Base-by-base conservation (phyloP, 2,113 vertebrate genomes). In the Pantherophis guttatus region DNA sequence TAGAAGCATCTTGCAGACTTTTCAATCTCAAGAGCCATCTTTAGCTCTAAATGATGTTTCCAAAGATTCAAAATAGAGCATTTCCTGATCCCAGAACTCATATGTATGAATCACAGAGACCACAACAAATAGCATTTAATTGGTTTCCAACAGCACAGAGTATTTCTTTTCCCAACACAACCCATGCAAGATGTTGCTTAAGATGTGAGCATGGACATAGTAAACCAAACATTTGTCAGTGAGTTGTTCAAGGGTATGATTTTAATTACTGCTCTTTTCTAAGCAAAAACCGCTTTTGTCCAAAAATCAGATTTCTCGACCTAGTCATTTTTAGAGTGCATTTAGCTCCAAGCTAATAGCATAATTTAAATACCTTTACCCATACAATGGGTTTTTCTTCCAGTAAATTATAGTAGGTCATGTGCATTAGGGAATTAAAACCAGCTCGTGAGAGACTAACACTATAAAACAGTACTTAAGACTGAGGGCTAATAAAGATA, bases 401-500 rank as follows among this genome's bases (percentile, higher is more conserved):
- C 81, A 94, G 94, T 93, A 91, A 92, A 93, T 92, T 65, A 5
- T 0, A 86, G 44, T 86, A 86, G 90, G 86, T 95, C 92, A 88
- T 91, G 90, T 62, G 54, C 93, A 93, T 6, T 75, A 93, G 50
- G 4, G 92, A 94, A 88, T 92, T 33, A 48, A 23, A 91, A 62
- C 94, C 9, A 55, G 0, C 53, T 92, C 12, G 0, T 21, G 0
- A 6, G 11, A 9, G 48, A 85, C n/a, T 2, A 44, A 7, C 93
- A 93, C 4, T 23, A 50, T 86, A 91, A 88, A 91, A 90, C 57
- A 87, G 93, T 1, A 54, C 55, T 85, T 4, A 48, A 8, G 54
- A 86, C 92, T 93, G 90, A 39, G 65, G 54, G 44, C 92, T 94
- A 85, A 95, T 39, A 93, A 94, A 93, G 48, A 62, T 2, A 23